Evolutionary conservation across 1,140 invertebrate species (phyloP).

Genomic region (Drosophila kurseongensis): DNA sequence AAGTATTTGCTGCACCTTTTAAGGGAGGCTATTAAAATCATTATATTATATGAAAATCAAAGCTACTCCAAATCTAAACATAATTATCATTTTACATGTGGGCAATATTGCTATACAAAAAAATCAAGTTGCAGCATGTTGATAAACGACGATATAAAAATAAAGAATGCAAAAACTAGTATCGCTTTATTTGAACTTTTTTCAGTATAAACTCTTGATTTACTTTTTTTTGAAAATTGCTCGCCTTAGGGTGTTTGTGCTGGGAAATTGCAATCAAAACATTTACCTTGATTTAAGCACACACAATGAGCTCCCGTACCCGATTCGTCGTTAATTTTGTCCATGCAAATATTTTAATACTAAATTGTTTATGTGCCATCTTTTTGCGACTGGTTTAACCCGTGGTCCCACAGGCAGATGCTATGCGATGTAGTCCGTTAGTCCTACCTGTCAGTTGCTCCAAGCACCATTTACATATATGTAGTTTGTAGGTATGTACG

Average conservation of each 20-base stretch:
- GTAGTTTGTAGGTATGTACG: conserved; percentile 1
- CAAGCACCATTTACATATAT: conserved; percentile 3
- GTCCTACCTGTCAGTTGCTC: conserved; percentile 1
- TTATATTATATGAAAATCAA: no score
- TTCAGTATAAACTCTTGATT: not conserved
- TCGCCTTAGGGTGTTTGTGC: not conserved
- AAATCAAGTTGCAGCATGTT: no score
- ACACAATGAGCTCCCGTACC: conserved; percentile 9
- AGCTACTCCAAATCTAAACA: no score
- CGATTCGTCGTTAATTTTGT: conserved; percentile 21
- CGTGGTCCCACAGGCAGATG: conserved; percentile 19
- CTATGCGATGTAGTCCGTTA: not conserved
- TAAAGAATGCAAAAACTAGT: not conserved
- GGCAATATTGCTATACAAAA: no score
- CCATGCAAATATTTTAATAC: conserved; percentile 19
- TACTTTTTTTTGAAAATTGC: not conserved
- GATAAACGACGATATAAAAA: not conserved
- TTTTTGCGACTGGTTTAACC: conserved; percentile 40
- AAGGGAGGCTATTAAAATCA: no score
- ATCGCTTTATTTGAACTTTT: not conserved
- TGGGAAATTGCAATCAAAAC: conserved; percentile 9
- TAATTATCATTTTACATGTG: no score
- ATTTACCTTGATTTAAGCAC: conserved; percentile 21
- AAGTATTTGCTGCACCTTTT: not conserved
- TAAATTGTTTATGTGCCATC: conserved; percentile 18